Evolutionary conservation across 2,797 vertebrate species (phyloP).

Genomic region (Eospalax fontanierii): DNA sequence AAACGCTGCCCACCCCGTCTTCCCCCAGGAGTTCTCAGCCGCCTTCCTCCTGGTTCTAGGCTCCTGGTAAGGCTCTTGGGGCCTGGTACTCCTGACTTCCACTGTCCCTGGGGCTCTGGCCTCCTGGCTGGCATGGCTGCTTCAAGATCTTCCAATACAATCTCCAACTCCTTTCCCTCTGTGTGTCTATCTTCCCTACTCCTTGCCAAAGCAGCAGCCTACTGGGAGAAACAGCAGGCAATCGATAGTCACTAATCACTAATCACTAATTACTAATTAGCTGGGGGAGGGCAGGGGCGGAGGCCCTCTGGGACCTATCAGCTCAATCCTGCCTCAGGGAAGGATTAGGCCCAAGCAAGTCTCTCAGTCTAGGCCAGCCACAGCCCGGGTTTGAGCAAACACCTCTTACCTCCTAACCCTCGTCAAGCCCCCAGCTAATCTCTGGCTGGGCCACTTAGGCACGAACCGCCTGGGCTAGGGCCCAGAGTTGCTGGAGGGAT

Average conservation of each 20-base stretch:
- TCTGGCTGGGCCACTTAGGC: slow-evolving; percentile 81
- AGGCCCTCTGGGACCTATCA: slow-evolving; percentile 69
- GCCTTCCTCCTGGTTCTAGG: neutral
- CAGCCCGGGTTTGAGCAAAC: neutral
- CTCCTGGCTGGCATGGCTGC: neutral
- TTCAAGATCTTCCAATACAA: slow-evolving; percentile 23
- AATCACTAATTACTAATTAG: slow-evolving; percentile 87
- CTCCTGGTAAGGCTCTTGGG: neutral
- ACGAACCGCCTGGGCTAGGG: slow-evolving; percentile 69
- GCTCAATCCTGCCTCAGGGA: slow-evolving; percentile 68
- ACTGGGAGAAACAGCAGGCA: slow-evolving; percentile 72
- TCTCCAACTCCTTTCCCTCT: neutral
- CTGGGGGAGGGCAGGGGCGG: slow-evolving; percentile 60
- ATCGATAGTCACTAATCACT: slow-evolving; percentile 87
- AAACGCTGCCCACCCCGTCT: neutral
- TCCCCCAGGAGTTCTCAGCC: neutral
- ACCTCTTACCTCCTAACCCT: neutral
- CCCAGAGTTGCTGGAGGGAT: slow-evolving; percentile 45
- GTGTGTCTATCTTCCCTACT: slow-evolving; percentile 3
- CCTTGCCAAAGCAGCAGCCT: slow-evolving; percentile 70
- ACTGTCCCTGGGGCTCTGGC: neutral
- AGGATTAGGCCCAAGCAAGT: slow-evolving; percentile 51
- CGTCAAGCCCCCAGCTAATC: slow-evolving; percentile 73
- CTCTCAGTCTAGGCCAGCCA: neutral
- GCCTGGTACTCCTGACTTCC: neutral